Evolutionary conservation across 1,140 invertebrate species (phyloP).

Genomic region (Bombus balteatus): DNA sequence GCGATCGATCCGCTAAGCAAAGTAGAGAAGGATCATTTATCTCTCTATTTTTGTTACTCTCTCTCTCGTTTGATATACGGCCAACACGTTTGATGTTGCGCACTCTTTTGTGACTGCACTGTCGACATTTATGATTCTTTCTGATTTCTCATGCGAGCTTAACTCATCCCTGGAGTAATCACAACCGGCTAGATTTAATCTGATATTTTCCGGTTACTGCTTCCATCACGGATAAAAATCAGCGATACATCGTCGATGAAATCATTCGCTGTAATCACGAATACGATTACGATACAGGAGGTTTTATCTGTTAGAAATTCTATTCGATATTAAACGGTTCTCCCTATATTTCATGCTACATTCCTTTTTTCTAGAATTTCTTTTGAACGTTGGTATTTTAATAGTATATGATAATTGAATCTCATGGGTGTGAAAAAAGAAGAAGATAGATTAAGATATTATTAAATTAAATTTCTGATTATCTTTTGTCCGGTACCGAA

Average conservation of each 20-base stretch:
- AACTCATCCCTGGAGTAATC: not conserved
- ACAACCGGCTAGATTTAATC: not conserved
- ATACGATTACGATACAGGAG: not conserved
- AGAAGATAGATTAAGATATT: no score
- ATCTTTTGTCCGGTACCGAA: no score
- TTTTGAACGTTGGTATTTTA: not conserved
- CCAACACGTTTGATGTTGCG: not conserved
- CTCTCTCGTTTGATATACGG: not conserved
- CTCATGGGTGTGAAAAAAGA: no score
- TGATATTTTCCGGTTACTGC: not conserved
- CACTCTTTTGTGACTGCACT: not conserved
- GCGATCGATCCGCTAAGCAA: constrained; percentile 12
- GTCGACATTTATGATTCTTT: constrained; percentile 4
- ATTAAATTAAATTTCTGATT: no score
- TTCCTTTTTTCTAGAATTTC: no score
- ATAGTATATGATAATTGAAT: not conserved
- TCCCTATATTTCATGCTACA: not conserved
- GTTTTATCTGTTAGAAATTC: not conserved
- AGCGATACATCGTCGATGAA: not conserved
- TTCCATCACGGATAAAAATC: not conserved
- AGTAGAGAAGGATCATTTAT: constrained; percentile 2
- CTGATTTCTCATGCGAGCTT: constrained; percentile 11
- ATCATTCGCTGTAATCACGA: not conserved
- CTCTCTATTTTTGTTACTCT: constrained; percentile 3
- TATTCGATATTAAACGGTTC: not conserved